Percentiles rank a stretch among this genome's conserved stretches.
phyloP scores from a whole-genome alignment of 1,140 invertebrate species.

The Atopsyche davidsoni region DNA sequence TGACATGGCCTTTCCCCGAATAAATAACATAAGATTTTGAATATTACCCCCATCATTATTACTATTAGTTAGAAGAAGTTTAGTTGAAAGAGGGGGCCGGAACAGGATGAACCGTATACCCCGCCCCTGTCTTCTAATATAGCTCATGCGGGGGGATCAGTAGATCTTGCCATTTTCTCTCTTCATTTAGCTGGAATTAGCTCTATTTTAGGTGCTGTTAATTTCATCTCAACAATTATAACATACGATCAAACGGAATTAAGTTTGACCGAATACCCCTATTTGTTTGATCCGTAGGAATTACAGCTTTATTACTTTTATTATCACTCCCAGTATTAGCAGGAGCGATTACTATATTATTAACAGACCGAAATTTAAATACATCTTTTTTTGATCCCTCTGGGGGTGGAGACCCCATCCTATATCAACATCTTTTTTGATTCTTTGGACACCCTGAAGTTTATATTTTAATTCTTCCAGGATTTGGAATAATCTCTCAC shows the following conservation, averaged over 20 bases:
- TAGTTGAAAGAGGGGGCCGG: constrained; percentile 58
- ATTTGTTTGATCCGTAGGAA: constrained; percentile 60
- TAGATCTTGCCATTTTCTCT: constrained; percentile 63
- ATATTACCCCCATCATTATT: constrained; percentile 56
- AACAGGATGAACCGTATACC: constrained; percentile 63
- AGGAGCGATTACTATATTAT: constrained; percentile 65
- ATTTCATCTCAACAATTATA: constrained; percentile 59
- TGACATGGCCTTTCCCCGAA: constrained; percentile 69
- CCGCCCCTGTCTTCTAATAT: constrained; percentile 53
- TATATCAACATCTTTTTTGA: constrained; percentile 75
- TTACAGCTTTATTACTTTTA: constrained; percentile 61
- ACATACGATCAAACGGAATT: constrained; percentile 48
- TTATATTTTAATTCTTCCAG: constrained; percentile 64
- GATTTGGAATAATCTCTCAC: constrained; percentile 61
- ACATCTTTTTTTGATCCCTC: constrained; percentile 62
- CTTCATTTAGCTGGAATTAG: constrained; percentile 61
- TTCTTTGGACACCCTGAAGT: constrained; percentile 75
- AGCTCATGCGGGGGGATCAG: constrained; percentile 51
- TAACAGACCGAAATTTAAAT: constrained; percentile 65
- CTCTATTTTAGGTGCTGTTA: constrained; percentile 61
- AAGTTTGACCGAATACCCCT: constrained; percentile 49
- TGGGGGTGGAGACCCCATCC: constrained; percentile 61
- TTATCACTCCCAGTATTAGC: constrained; percentile 65
- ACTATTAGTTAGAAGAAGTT: constrained; percentile 51
- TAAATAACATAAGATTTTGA: constrained; percentile 78